phyloP scores from a whole-genome alignment of 92 coral and sea anemone species.

The Blastomussa wellsi region DNA sequence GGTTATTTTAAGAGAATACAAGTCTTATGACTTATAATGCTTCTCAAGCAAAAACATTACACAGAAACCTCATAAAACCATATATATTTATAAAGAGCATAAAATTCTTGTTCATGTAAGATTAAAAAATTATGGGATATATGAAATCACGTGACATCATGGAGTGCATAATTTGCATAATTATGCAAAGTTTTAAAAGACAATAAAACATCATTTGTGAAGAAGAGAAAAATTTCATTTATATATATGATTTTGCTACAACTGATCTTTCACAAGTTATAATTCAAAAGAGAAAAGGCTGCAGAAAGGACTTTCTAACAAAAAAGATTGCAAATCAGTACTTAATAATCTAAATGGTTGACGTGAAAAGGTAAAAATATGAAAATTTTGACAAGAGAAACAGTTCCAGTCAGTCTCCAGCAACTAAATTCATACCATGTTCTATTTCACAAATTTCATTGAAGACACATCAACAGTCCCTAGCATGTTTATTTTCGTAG shows the following conservation, averaged over 20 bases:
- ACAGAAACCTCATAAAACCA: conserved; percentile 30
- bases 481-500: conserved; percentile 3
- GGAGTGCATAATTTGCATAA: not conserved
- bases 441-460: conserved; percentile 7
- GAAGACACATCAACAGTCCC: not conserved
- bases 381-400: conserved; percentile 11
- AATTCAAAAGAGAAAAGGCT: not conserved
- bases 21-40: too few relatives aligned
- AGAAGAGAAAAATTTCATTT: not conserved
- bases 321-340: conserved; percentile 4
- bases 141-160: conserved; percentile 6
- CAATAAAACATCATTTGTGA: not conserved
- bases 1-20: too few relatives aligned
- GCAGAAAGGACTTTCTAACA: not conserved
- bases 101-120: conserved; percentile 12
- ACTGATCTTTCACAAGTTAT: not conserved
- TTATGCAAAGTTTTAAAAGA: not conserved
- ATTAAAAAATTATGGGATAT: conserved; percentile 19
- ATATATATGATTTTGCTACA: not conserved
- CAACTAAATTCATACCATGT: not conserved
- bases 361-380: conserved; percentile 1
- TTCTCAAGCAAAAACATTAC: not conserved
- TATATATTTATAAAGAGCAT: conserved; percentile 18
- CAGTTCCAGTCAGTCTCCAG: conserved; percentile 13
- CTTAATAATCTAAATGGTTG: conserved; percentile 6